Evolutionary conservation across 2,888 invertebrate genomes (phyloP), one percentile per base, ranked within the genome.

Genomic region (Sturmia bella): DNA sequence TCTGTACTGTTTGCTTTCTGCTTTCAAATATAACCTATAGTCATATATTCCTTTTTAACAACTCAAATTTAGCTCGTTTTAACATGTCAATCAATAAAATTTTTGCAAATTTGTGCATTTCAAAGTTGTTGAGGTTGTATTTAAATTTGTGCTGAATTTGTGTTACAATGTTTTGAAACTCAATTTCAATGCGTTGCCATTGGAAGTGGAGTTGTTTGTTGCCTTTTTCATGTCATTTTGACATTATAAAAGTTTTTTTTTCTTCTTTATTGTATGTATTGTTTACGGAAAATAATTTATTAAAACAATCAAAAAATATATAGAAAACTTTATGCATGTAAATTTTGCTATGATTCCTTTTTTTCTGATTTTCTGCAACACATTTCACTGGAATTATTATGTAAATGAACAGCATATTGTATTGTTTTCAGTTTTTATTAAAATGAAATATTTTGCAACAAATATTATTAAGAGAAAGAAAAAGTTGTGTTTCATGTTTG

Each of bases 391-490:
- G 50, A 56, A 76, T 56, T 76, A 77, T 81, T 81, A 77, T 81
- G 64, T 57, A 77, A 77, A 81, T 81, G 17, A 63, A 56, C 63
- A 68, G 63, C 73, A 81, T 68, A 77, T 77, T 81, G 73, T 74
- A 39, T 43, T 69, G 54, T 63, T 37, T 69, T 75, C 41, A 45
- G 41, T 52, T 75, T 27, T 37, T 21, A 12, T 13, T 24, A 0
- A 52, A 43, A 52, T 41, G n/a, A 41, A 41, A 59, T 43, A 59
- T 59, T 59, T 50, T 37, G 54, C 61, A 54, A 52, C 52, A 57
- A 50, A 39, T 52, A 50, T 15, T 27, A 43, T 13, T 19, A 61
- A n/a, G 24, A 45, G 54, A 21, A 73, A 50, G 17, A 45, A 63
- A 32, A 73, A 63, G 17, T 59, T 59, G 24, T 45, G 11, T 64